Base-by-base conservation (phyloP, 2,888 invertebrate species). In the Apamea sordens region DNA sequence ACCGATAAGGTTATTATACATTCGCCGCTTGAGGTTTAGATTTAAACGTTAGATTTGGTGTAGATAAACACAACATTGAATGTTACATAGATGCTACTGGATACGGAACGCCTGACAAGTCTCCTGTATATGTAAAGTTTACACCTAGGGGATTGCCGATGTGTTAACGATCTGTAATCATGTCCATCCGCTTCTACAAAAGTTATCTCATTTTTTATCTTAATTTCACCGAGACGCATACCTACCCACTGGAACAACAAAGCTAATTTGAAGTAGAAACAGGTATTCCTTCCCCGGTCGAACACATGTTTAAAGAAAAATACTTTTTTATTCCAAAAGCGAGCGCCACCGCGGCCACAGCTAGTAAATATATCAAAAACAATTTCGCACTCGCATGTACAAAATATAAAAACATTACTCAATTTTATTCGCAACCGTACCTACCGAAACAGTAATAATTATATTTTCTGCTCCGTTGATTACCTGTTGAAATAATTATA, bases 401-500 rank as follows among this genome's bases (percentile, higher is more conserved):
- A 21, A 53, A 41, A 71, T 44, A 71, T 32, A 61, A 73, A 56
- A 63, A 73, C 36, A 79, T 80, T 76, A 87, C 41, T 73, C 81
- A 82, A 77, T 88, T 86, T 80, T 72, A 76, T 80, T 73, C 59
- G 21, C 50, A 50, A 75, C 61, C 61, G 79, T 81, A 82, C 65
- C 56, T 78, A 82, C 63, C 41, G 73, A 74, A 86, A 77, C 77
- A 67, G 68, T 70, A 63, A 70, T 83, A 83, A 86, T 86, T 79
- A 76, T 69, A 61, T 76, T 79, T 86, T 79, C 41, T 32, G 86
- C 59, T 56, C 32, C 36, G 64, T 32, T 56, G 74, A 77, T 72
- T 73, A 71, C 56, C 47, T 76, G 80, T 81, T 81, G 47, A 76
- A 85, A 81, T 85, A 85, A 75, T 85, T 64, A 80, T 75, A 56